Evolutionary conservation across 2,113 vertebrate species (phyloP).

Genomic region (Parus major): DNA sequence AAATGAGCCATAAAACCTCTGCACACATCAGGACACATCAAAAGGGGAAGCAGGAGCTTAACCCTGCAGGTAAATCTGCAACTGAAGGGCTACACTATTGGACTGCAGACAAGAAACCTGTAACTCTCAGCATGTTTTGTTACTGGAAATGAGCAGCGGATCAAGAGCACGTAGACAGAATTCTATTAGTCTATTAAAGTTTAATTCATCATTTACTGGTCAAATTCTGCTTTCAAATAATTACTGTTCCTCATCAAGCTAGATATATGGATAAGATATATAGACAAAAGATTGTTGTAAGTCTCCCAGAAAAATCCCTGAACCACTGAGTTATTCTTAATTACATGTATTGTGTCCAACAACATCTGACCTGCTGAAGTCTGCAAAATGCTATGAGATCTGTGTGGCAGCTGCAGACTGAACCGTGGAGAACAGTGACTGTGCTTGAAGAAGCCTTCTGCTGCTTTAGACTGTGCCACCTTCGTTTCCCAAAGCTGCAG

Average conservation of each 20-base stretch:
- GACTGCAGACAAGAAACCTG: background rate
- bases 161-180: background rate
- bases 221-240: background rate
- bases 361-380: conserved; percentile 77
- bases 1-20: background rate
- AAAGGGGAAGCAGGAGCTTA: background rate
- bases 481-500: conserved; percentile 94
- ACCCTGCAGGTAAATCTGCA: background rate
- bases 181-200: background rate
- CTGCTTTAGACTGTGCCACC: conserved; percentile 91
- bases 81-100: background rate
- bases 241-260: background rate
- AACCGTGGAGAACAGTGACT: conserved; percentile 74
- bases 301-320: background rate
- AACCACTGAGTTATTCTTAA: background rate
- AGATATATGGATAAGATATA: background rate
- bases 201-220: background rate
- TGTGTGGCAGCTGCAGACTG: conserved; percentile 82
- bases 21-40: background rate
- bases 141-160: background rate
- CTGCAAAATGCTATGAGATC: conserved; percentile 73
- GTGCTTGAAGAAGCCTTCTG: conserved; percentile 87
- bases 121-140: background rate
- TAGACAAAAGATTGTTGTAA: background rate
- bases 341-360: background rate